These are phyloP conservation scores for Entomobrya multifasciata DNA, from an alignment of 2,888 invertebrate genomes.

Conservation along the genomic window DNA sequence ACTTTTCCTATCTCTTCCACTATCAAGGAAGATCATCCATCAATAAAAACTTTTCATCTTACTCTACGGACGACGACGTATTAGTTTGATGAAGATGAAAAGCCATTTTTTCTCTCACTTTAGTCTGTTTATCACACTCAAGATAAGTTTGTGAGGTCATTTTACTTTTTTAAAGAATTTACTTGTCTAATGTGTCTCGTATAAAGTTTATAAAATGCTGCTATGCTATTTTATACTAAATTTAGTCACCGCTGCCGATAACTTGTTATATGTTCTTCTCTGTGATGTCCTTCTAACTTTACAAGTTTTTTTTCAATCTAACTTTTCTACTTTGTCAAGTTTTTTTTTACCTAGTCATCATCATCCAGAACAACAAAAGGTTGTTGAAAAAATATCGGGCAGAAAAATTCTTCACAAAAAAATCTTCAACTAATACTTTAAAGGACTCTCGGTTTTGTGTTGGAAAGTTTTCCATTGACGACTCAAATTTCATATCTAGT, in stretches of 20 bases:
- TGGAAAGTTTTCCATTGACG: too few relatives aligned
- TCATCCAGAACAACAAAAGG: background rate
- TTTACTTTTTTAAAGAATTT: background rate
- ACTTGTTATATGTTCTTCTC: background rate
- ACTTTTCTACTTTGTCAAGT: background rate
- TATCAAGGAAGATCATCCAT: background rate
- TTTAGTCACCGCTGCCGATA: background rate
- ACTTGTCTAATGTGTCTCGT: too few relatives aligned
- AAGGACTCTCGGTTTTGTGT: too few relatives aligned
- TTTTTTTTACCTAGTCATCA: background rate
- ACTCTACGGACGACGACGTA: too few relatives aligned
- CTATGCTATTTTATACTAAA: too few relatives aligned
- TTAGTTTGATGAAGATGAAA: background rate
- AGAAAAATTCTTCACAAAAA: background rate
- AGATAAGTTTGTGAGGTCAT: too few relatives aligned
- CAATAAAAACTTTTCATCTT: background rate
- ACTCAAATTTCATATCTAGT: background rate
- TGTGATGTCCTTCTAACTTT: constrained; percentile 55
- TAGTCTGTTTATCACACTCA: too few relatives aligned
- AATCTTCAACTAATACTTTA: too few relatives aligned
- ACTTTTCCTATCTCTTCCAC: background rate
- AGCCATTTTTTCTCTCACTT: background rate
- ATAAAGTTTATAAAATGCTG: too few relatives aligned
- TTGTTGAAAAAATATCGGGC: background rate
- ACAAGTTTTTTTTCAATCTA: background rate